phyloP scores from a whole-genome alignment of 1,140 invertebrate genomes.

The Drosophila quadrilineata region DNA sequence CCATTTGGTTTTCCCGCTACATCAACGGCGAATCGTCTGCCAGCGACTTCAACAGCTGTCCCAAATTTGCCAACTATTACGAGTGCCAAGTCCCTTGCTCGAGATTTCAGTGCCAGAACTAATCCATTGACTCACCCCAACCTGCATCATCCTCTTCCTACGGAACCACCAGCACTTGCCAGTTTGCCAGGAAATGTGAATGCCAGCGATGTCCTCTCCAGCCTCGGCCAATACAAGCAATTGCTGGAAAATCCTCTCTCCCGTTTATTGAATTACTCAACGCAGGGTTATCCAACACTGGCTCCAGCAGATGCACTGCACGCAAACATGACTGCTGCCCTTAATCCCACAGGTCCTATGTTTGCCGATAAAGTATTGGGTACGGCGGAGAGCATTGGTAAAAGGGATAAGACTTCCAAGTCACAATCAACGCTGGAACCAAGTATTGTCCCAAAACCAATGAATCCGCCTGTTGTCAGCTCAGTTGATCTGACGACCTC shows the following conservation, averaged over 20 bases:
- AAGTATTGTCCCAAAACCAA: not conserved
- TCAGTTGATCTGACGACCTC: conserved; percentile 24
- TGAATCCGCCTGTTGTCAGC: not conserved
- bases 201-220: conserved; percentile 21
- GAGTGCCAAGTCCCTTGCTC: conserved; percentile 4
- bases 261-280: conserved; percentile 26
- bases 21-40: conserved; percentile 21
- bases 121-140: conserved; percentile 2
- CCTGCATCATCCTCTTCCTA: conserved; percentile 12
- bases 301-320: conserved; percentile 1
- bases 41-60: conserved; percentile 20
- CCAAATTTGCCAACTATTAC: conserved; percentile 18
- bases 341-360: too few relatives aligned
- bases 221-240: conserved; percentile 31
- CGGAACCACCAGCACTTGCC: conserved; percentile 8
- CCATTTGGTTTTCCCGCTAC: conserved; percentile 11
- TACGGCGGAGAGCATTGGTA: not conserved
- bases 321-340: conserved; percentile 8
- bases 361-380: conserved; percentile 7
- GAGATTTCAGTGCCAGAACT: conserved; percentile 3
- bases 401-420: conserved; percentile 11
- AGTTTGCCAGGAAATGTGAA: not conserved
- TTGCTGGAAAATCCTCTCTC: conserved; percentile 31
- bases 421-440: conserved; percentile 3
- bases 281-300: conserved; percentile 14